These are phyloP conservation scores for Zoanthus gigantus DNA, from an alignment of 92 coral and sea anemone species.

Conservation along the genomic window DNA sequence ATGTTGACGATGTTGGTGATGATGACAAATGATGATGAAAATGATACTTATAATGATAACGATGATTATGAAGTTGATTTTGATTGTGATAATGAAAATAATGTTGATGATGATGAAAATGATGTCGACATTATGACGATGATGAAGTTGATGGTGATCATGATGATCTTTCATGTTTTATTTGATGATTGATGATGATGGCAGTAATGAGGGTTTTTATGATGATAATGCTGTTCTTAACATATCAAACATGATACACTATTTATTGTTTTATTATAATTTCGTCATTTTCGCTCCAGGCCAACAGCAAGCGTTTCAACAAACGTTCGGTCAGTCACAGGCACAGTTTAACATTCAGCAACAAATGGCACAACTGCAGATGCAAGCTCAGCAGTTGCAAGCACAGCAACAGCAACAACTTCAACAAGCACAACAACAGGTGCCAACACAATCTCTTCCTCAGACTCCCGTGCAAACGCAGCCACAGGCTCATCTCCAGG, in stretches of 20 bases:
- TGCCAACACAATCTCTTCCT: constrained; percentile 55
- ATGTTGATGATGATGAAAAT: too few species aligned
- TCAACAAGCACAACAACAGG: constrained; percentile 68
- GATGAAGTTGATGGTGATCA: too few species aligned
- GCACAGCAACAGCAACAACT: constrained; percentile 65
- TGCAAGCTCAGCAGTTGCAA: constrained; percentile 69
- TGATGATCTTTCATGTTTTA: too few species aligned
- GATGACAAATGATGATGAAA: too few species aligned
- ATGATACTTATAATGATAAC: neutral
- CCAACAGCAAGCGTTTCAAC: constrained; percentile 81
- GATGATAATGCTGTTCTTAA: too few species aligned
- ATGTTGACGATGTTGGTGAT: neutral
- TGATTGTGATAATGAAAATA: neutral
- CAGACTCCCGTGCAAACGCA: constrained; percentile 70
- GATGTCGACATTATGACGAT: too few species aligned
- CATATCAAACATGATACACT: too few species aligned
- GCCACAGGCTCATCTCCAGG: constrained; percentile 66
- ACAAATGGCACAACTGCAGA: constrained; percentile 78
- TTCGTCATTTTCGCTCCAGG: constrained; percentile 43
- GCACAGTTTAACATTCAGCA: constrained; percentile 84
- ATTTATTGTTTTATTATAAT: neutral
- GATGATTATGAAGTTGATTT: neutral
- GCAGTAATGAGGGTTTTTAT: too few species aligned
- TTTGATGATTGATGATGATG: too few species aligned
- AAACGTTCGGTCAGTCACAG: constrained; percentile 72